Evolutionary conservation across 1,140 invertebrate species (phyloP), one percentile per base, ranked within the genome.

Genomic region (Asobara japonica): DNA sequence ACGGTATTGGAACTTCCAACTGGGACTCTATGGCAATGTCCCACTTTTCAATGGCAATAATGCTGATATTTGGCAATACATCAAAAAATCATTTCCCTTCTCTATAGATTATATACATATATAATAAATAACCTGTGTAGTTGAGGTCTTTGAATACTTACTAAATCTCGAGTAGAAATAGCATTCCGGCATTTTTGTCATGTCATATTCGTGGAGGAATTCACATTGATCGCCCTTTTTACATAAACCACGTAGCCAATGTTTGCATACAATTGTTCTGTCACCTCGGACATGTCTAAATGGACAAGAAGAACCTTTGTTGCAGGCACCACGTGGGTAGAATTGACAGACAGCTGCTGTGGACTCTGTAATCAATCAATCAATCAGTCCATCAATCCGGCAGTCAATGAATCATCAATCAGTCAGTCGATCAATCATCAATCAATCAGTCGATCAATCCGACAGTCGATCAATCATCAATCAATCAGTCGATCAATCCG

Each of bases 141-240:
- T 27, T 61, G 6, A 7, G 5, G 30, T 51, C 13, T 36, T 36
- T 8, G 41, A 71, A 31, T 72, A 89, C 90, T 90, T 88, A 92
- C 91, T 97, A 80, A 97, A 97, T 83, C 95, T 90, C 0, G 98
- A 98, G 88, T 98, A 99, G 87, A 99, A 99, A 86, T 99, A 99
- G 88, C 98, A 99, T 89, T 99, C 98, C 0, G 98, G 98, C 98
- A 99, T 99, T 90, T 99, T 99, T 3, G 96, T 96, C 96, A 99
- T 99, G 85, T 99, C 98, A 90, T 98, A 99, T 88, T 99, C 98
- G 80, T 99, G 98, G 13, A 99, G 89, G 89, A 99, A 99, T 91
- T 99, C 98, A 87, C 98, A 99, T 79, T 98, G 96, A 89, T 99
- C 98, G 16, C 98, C 98, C 88, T 99, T 99, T 88, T 99, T 99